Evolutionary conservation across 2,888 invertebrate genomes (phyloP), one percentile per base, ranked within the genome.

Genomic region (Meghimatium bilineatum): DNA sequence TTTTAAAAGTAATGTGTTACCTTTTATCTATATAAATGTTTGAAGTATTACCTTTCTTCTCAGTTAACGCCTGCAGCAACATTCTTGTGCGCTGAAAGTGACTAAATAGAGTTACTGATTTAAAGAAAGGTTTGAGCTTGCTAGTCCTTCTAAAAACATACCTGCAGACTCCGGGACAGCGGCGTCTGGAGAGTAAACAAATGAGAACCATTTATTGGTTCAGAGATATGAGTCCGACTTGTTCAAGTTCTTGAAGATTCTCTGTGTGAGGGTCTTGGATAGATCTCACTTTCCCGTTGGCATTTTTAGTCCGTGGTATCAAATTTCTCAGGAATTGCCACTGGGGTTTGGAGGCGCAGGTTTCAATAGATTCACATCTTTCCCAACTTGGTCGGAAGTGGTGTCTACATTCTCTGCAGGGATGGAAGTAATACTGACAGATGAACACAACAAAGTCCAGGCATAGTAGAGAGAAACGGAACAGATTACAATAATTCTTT

Each of bases 251-350:
- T 6, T 10, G n/a, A 20, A 5, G 17, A 69, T 1, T 76, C 17
- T 38, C 38, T 20, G 26, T 20, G 38, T 8, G n/a, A 60, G 38
- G 23, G 38, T 36, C 77, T 77, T 77, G 63, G 77, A 66, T 63
- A 77, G n/a, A 36, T 63, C 77, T 77, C 32, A 38, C 26, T n/a
- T 38, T 49, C 38, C 77, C 66, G 38, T n/a, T 77, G 63, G 77
- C 63, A 77, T 77, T 77, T 77, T 1, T 2, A 36, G n/a, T n/a
- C 77, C 36, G 38, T 6, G 1, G 66, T 77, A 77, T 77, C 77
- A 6, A 38, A 44, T 77, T 77, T 3, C 56, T 20, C 56, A 3
- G 23, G 56, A 56, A 17, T 3, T 17, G 66, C n/a, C 63, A 38
- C 60, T 76, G 36, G 26, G 8, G 1, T 17, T 38, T n/a, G n/a